Conservation (phyloP, 2,797 vertebrate species). For the Limosa lapponica region DNA sequence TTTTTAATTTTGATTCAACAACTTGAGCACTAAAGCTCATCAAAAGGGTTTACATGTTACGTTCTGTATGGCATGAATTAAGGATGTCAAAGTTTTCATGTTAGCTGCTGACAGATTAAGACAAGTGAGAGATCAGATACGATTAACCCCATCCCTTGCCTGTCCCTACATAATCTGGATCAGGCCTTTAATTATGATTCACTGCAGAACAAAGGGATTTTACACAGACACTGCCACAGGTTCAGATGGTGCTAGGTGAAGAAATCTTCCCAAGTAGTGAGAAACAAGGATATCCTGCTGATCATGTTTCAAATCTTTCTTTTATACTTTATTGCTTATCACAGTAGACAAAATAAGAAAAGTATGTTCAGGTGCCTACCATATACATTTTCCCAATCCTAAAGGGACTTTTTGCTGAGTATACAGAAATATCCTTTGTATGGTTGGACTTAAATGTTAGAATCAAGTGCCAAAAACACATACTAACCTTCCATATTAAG, state of each 20-base stretch:
- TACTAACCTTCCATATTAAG: background rate
- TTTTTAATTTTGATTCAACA: background rate
- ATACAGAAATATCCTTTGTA: background rate
- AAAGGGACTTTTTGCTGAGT: background rate
- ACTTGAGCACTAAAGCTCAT: background rate
- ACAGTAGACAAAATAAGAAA: background rate
- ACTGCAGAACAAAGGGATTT: background rate
- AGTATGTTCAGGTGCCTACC: background rate
- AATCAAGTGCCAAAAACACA: background rate
- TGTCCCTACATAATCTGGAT: background rate
- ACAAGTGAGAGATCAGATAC: background rate
- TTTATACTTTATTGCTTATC: background rate
- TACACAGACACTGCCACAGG: background rate
- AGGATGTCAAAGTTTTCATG: background rate
- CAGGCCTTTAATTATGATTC: background rate
- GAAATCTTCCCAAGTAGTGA: background rate
- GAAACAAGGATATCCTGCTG: background rate
- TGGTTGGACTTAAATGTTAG: background rate
- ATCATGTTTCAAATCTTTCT: background rate
- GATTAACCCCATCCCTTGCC: background rate
- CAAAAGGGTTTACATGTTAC: background rate
- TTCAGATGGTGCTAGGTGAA: background rate
- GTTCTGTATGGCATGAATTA: background rate
- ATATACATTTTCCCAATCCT: background rate
- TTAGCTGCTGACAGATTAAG: background rate